Evolutionary conservation across 2,888 invertebrate species (phyloP), one percentile per base, ranked within the genome.

Genomic region (Lampropteryx suffumata): DNA sequence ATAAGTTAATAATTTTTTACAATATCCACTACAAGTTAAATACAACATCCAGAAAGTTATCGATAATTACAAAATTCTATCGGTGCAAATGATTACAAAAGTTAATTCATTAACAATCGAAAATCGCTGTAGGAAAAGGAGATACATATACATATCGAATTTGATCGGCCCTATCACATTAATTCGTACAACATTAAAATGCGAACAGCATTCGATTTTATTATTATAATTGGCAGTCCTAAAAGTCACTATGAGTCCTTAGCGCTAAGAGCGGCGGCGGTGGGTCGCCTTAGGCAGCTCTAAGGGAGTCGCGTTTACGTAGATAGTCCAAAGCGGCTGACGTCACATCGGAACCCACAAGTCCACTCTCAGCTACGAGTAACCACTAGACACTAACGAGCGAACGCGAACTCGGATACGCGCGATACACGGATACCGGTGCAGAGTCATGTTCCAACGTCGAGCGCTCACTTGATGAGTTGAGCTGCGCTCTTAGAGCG

Each of bases 401-500:
- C 14, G n/a, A 39, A 28, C 42, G 34, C n/a, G 40, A 40, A 49
- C 52, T 21, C 52, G n/a, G n/a, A n/a, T n/a, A n/a, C n/a, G 34
- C 44, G 47, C 11, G 10, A n/a, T 17, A 26, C 45, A 30, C 8
- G 5, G 24, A 7, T 24, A 30, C 10, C 24, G 24, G 24, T 24
- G 24, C 24, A 24, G 21, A 33, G 40, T 37, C 33, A 52, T 52
- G 52, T 47, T 43, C 42, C 46, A 9, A 33, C 42, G 26, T 37
- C 59, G 48, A 14, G 39, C 51, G 49, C 49, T 84, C 82, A 91
- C 88, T 91, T 91, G 82, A 90, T 89, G 70, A 91, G 91, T 60
- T 91, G 90, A 66, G 86, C 90, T 47, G 90, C 90, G 79, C 91
- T 91, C 83, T 91, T 91, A 71, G 91, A 91, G 81, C 91, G 90